Evolutionary conservation across 2,113 vertebrate genomes (phyloP).

Genomic region (Athene noctua): DNA sequence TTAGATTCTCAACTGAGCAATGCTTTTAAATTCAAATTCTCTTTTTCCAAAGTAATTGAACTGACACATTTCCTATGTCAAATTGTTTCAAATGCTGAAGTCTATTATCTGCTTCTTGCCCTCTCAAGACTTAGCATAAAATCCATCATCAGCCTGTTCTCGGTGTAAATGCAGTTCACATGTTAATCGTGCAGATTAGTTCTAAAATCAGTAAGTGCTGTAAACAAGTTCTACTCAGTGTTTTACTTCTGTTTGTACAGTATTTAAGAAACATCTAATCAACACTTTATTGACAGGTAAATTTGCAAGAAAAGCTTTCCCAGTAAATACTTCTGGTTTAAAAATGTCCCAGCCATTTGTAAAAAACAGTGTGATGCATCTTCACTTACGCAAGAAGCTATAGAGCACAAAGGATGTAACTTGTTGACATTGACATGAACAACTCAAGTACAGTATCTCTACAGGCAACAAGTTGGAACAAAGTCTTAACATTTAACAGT

Average conservation of each 20-base stretch:
- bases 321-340: not conserved
- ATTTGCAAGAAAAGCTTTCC: not conserved
- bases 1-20: not conserved
- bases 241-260: not conserved
- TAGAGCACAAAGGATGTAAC: not conserved
- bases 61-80: not conserved
- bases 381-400: not conserved
- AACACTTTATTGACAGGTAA: not conserved
- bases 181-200: not conserved
- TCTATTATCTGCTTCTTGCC: not conserved
- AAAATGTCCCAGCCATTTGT: not conserved
- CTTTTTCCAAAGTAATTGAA: not conserved
- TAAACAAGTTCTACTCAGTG: not conserved
- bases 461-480: not conserved
- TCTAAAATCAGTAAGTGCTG: not conserved
- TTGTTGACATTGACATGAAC: not conserved
- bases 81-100: not conserved
- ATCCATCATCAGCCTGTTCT: not conserved
- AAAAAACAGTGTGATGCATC: not conserved
- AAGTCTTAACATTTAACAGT: not conserved
- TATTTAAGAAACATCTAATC: not conserved
- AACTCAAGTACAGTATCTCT: not conserved
- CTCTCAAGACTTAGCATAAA: not conserved
- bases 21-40: not conserved
- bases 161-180: not conserved